Conservation (phyloP, 2,888 invertebrate species). For the Clepsis dumicolana region DNA sequence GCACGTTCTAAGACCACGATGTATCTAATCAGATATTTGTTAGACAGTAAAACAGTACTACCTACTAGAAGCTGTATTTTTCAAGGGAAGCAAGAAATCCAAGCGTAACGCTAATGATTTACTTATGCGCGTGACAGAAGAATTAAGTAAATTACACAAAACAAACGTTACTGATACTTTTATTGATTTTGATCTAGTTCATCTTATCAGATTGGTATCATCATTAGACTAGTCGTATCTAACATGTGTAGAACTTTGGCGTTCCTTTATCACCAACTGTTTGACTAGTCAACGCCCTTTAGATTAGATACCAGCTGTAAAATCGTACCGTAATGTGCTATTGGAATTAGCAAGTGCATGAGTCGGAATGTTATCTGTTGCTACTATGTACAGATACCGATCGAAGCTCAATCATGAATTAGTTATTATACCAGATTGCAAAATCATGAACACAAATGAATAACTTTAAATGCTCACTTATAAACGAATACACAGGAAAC, state of each 20-base stretch:
- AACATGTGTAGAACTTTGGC: neutral
- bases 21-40: no score
- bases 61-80: neutral
- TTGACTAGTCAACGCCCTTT: constrained; percentile 51
- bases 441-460: no score
- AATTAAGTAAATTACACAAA: no score
- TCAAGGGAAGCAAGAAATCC: neutral
- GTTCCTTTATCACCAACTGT: constrained; percentile 51
- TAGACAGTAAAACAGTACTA: no score
- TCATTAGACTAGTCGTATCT: neutral
- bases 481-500: no score
- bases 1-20: no score
- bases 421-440: no score
- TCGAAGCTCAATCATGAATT: no score
- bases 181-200: neutral
- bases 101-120: neutral
- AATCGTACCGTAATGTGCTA: neutral
- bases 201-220: neutral
- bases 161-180: neutral
- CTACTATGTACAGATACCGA: neutral
- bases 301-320: constrained; percentile 54
- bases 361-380: neutral
- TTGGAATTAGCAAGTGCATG: neutral
- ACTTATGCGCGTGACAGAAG: neutral
- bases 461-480: no score